Evolutionary conservation across 2,113 vertebrate species (phyloP).

Genomic region (Python bivittatus): DNA sequence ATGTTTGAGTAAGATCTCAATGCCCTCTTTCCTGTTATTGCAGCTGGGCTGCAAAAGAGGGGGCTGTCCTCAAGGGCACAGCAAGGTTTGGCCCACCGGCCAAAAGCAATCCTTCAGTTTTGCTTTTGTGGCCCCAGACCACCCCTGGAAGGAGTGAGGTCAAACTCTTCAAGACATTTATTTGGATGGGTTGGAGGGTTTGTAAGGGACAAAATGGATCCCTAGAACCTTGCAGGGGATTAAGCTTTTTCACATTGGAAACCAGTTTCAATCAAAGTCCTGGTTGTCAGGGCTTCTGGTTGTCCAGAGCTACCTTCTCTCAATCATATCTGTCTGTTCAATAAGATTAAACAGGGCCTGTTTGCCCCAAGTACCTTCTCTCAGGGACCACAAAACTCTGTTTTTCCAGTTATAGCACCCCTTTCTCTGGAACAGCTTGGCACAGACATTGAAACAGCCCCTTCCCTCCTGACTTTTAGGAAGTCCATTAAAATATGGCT

Average conservation of each 20-base stretch:
- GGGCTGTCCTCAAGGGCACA: not conserved
- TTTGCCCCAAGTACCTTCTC: not conserved
- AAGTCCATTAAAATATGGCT: not conserved
- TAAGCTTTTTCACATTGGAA: not conserved
- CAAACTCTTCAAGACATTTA: not conserved
- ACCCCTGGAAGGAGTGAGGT: not conserved
- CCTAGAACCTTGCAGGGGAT: not conserved
- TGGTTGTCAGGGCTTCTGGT: not conserved
- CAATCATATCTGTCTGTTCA: not conserved
- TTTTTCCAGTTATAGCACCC: not conserved
- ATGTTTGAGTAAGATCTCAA: not conserved
- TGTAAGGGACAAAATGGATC: not conserved
- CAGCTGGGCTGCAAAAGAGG: not conserved
- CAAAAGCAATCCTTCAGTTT: not conserved
- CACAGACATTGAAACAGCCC: not conserved
- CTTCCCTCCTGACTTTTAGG: not conserved
- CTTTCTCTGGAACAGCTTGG: not conserved
- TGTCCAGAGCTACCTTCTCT: not conserved
- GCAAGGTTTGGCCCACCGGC: not conserved
- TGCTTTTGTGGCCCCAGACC: not conserved
- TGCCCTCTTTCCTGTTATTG: not conserved
- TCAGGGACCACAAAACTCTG: not conserved
- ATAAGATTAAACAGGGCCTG: not conserved
- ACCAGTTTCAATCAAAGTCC: not conserved
- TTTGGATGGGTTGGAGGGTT: not conserved